A percentile compares a stretch with the other conserved stretches of the same genome.
Evolutionary conservation across 2,888 invertebrate genomes (phyloP).

Genomic region (Morpho achilles): DNA sequence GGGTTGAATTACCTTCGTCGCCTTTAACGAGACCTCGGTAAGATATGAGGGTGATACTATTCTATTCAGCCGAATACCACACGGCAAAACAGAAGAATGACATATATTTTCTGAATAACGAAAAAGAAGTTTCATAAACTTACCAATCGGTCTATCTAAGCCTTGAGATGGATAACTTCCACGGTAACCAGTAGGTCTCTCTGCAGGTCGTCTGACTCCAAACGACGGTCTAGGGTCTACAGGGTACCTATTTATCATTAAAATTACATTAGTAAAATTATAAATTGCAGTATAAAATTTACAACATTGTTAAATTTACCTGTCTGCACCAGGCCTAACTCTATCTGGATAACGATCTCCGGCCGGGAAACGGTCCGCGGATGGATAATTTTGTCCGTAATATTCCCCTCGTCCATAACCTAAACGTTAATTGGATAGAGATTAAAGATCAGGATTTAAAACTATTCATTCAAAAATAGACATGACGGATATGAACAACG

Average conservation of each 20-base stretch:
- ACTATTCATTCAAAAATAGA: too few species aligned
- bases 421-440: conserved; percentile 23
- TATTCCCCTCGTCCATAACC: conserved; percentile 66
- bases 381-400: conserved; percentile 51
- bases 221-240: conserved; percentile 65
- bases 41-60: too few species aligned
- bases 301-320: conserved; percentile 38
- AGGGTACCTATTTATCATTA: conserved; percentile 46
- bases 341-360: conserved; percentile 70
- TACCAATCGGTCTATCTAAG: conserved; percentile 62
- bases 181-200: conserved; percentile 73
- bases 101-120: too few species aligned
- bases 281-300: neutral
- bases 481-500: too few species aligned
- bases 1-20: too few species aligned
- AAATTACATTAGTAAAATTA: neutral
- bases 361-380: conserved; percentile 41
- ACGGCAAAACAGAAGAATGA: too few species aligned
- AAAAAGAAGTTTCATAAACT: conserved; percentile 4
- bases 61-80: too few species aligned
- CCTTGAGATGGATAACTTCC: conserved; percentile 69
- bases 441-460: too few species aligned
- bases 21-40: too few species aligned
- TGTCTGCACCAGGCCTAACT: conserved; percentile 67
- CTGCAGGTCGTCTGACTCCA: conserved; percentile 55